phyloP scores from a whole-genome alignment of 2,888 invertebrate genomes.

The Parnassius glacialis region DNA sequence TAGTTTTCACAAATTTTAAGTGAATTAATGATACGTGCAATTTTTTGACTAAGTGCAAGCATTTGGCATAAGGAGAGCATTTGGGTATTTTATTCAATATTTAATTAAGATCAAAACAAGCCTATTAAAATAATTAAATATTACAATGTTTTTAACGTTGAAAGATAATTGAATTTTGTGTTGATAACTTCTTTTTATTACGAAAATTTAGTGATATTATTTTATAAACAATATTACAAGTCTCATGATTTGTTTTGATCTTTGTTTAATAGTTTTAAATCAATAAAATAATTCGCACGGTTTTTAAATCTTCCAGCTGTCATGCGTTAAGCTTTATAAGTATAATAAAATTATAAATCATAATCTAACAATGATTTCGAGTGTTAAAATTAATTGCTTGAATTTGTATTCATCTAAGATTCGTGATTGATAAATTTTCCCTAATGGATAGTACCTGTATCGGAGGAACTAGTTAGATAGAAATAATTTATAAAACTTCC shows the following conservation, averaged over 20 bases:
- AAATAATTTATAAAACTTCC: conserved; percentile 28
- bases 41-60: conserved; percentile 2
- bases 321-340: conserved; percentile 23
- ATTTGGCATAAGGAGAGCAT: background rate
- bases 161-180: too few relatives aligned
- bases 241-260: conserved; percentile 15
- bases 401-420: conserved; percentile 48
- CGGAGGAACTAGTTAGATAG: conserved; percentile 33
- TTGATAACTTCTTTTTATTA: too few relatives aligned
- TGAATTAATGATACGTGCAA: conserved; percentile 13
- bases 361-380: conserved; percentile 33
- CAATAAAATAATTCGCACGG: conserved; percentile 8
- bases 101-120: conserved; percentile 20
- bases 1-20: conserved; percentile 58
- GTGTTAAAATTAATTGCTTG: conserved; percentile 59
- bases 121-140: too few relatives aligned
- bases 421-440: conserved; percentile 54
- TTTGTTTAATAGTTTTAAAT: background rate
- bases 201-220: background rate
- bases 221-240: background rate
- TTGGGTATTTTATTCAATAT: conserved; percentile 1
- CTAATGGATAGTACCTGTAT: conserved; percentile 31
- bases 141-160: too few relatives aligned
- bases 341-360: conserved; percentile 9
- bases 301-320: conserved; percentile 24